A percentile compares a stretch with the other conserved stretches of the same genome.
phyloP scores from a whole-genome alignment of 2,797 vertebrate genomes.

The Lemur catta region DNA sequence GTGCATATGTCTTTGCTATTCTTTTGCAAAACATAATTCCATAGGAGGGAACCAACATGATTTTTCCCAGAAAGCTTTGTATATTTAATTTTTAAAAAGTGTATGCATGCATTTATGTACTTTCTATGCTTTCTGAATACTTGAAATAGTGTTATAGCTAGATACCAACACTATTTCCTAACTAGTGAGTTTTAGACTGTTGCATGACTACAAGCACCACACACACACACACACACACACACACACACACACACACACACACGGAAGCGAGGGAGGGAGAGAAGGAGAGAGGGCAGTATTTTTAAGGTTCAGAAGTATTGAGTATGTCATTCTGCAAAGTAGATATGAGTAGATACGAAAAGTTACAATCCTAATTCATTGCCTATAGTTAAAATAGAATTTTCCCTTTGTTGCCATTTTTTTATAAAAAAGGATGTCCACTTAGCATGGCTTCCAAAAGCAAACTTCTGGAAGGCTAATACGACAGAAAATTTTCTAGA shows the following conservation, averaged over 20 bases:
- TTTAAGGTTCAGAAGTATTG: not conserved
- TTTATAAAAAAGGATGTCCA: not conserved
- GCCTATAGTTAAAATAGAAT: not conserved
- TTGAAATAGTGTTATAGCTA: not conserved
- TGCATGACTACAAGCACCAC: not conserved
- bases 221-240: too few species aligned
- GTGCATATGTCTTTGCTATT: not conserved
- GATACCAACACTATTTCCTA: not conserved
- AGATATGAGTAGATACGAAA: not conserved
- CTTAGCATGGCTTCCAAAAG: not conserved
- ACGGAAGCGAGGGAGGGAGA: rapidly evolving
- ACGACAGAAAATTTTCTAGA: not conserved
- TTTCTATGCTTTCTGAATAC: not conserved
- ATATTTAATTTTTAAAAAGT: not conserved
- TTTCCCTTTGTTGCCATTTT: not conserved
- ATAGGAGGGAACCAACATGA: not conserved
- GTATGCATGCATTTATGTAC: not conserved
- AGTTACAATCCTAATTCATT: not conserved
- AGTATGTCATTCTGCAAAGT: not conserved
- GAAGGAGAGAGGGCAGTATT: not conserved
- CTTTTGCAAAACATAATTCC: not conserved
- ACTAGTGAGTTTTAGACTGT: not conserved
- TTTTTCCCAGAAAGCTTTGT: not conserved
- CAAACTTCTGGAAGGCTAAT: not conserved
- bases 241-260: not conserved